These are phyloP conservation scores for Oncopodura yosiiana DNA, from an alignment of 1,140 invertebrate species.

Conservation along the genomic window DNA sequence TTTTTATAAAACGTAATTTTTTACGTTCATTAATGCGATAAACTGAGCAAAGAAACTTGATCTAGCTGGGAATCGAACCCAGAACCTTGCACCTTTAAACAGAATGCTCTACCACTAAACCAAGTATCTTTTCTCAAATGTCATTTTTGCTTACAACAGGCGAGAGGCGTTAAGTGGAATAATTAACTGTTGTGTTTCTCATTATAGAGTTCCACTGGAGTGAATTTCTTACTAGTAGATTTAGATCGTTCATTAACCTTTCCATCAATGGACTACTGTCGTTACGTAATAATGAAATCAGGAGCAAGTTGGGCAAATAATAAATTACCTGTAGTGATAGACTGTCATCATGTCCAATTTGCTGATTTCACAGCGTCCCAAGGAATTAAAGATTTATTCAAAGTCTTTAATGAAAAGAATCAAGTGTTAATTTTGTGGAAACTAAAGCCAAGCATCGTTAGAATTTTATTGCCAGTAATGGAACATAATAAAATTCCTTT, in stretches of 20 bases:
- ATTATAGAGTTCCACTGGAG: slow-evolving; percentile 54
- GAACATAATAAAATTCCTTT: slow-evolving; percentile 15
- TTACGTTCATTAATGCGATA: no score
- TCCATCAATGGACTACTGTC: slow-evolving; percentile 75
- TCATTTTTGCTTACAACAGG: slow-evolving; percentile 57
- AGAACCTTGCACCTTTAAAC: slow-evolving; percentile 66
- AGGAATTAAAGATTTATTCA: slow-evolving; percentile 30
- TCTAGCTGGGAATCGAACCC: no score
- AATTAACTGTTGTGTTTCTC: neutral
- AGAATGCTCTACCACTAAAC: no score
- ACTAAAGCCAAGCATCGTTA: slow-evolving; percentile 27
- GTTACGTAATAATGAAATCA: slow-evolving; percentile 63
- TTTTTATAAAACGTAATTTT: no score
- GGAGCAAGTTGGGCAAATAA: slow-evolving; percentile 57
- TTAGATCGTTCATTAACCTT: slow-evolving; percentile 78
- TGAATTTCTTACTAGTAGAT: slow-evolving; percentile 64
- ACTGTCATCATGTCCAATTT: slow-evolving; percentile 61
- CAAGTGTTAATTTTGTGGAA: slow-evolving; percentile 31
- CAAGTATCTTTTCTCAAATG: no score
- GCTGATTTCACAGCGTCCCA: slow-evolving; percentile 72
- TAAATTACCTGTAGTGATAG: slow-evolving; percentile 66
- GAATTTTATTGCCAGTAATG: slow-evolving; percentile 26
- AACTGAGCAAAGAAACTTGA: no score
- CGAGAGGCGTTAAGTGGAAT: slow-evolving; percentile 43
- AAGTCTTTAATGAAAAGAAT: slow-evolving; percentile 24